Evolutionary conservation across 2,113 vertebrate species (phyloP), one percentile per base, ranked within the genome.

Genomic region (Syngnathus floridae): DNA sequence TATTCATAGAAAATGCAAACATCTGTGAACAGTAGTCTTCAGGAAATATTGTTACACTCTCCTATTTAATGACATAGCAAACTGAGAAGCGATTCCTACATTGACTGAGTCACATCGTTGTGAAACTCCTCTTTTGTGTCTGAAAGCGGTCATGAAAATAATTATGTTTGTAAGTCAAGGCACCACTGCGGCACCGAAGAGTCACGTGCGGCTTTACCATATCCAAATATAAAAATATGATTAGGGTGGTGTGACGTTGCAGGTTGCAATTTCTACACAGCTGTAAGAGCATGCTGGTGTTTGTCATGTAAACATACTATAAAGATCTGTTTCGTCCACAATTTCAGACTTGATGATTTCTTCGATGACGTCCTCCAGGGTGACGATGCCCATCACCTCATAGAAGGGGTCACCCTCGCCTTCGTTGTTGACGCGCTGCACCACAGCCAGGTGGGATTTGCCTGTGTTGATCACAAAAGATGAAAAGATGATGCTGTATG

Each of bases 261-360:
- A 31, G 26, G 26, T 31, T 31, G 26, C 26, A 31, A 31, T 31
- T 31, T 31, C 26, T 31, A 31, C 26, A 31, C 3, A 31, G 26
- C 2, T 31, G 43, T 16, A 16, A 16, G 43, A 45, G 17, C 6
- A 48, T 19, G 46, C 46, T 48, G 46, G 3, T 3, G 19, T 21
- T 66, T 21, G 5, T 60, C 40, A 26, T 79, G 92, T 95, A 26
- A 79, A 93, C 96, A 76, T 91, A 98, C 96, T 97, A 78, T 94
- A 98, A 41, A 98, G 91, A 81, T 98, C 96, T 0, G 96, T 98
- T 88, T 98, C 95, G 58, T 98, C 96, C 84, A 98, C 93, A 73
- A 98, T 98, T 89, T 98, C 96, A 0, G 96, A 98, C 75, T 98
- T 97, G 89, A 91, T 91, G 82, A 91, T 91, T 66, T 91, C 90